These are phyloP conservation scores for Palloptera scutellata DNA, from an alignment of 2,888 invertebrate species.

Conservation along the genomic window DNA sequence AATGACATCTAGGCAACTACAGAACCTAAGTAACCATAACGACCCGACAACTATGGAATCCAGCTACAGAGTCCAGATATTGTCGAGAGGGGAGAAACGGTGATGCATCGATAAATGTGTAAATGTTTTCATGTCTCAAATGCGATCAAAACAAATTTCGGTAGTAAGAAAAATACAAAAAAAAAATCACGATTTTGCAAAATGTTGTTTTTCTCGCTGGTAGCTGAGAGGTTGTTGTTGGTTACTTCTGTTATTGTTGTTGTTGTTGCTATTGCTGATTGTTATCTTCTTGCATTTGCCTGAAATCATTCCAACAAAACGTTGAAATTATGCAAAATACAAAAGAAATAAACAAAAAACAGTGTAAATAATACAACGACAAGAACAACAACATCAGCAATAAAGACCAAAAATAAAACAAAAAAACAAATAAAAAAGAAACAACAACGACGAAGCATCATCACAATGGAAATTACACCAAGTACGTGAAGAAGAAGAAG, in stretches of 20 bases:
- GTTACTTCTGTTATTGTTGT: neutral
- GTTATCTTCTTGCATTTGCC: neutral
- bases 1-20: no score
- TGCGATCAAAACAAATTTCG: no score
- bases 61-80: no score
- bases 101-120: constrained; percentile 48
- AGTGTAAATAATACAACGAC: neutral
- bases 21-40: no score
- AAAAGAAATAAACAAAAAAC: constrained; percentile 8
- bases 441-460: constrained; percentile 1
- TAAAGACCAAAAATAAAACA: neutral
- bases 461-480: constrained; percentile 16
- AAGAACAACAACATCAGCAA: constrained; percentile 4
- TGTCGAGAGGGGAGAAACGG: no score
- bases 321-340: constrained; percentile 21
- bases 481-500: no score
- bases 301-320: constrained; percentile 13
- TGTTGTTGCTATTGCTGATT: neutral
- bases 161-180: constrained; percentile 9
- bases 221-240: neutral
- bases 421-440: neutral
- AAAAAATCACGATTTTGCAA: constrained; percentile 16
- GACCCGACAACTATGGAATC: no score
- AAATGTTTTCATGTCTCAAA: constrained; percentile 49
- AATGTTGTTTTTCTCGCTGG: neutral